Conservation (phyloP, 2,888 invertebrate genomes). For the Caenorhabditis panamensis region DNA sequence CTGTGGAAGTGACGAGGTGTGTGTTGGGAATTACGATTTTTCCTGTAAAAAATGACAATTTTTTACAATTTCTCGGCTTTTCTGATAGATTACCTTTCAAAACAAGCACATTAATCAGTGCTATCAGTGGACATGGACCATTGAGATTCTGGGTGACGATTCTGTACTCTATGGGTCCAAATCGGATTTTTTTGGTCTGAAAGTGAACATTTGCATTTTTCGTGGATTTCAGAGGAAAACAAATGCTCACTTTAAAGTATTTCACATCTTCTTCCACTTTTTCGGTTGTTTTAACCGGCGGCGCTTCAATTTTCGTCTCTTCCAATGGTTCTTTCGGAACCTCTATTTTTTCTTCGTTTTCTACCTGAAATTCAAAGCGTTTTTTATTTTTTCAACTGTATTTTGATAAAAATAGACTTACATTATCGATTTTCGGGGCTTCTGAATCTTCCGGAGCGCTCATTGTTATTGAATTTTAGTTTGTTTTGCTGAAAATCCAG, state of each 20-base stretch:
- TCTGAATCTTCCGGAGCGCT: not conserved
- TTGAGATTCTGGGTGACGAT: constrained; percentile 85
- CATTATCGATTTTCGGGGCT: constrained; percentile 8
- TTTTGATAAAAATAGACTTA: not conserved
- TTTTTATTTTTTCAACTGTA: not conserved
- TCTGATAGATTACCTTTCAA: no score
- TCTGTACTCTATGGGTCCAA: constrained; percentile 81
- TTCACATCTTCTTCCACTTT: not conserved
- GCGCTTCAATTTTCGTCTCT: not conserved
- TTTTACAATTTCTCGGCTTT: not conserved
- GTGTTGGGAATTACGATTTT: constrained; percentile 16
- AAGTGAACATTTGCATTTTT: constrained; percentile 21
- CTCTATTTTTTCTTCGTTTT: constrained; percentile 3
- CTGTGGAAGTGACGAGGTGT: not conserved
- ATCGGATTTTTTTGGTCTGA: constrained; percentile 84
- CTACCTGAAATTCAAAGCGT: not conserved
- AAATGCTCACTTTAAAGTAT: constrained; percentile 11
- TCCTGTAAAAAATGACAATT: constrained; percentile 24
- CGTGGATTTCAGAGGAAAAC: not conserved
- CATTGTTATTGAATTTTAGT: constrained; percentile 10
- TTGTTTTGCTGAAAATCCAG: not conserved
- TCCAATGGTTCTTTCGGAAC: not conserved
- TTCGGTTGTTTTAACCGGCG: not conserved
- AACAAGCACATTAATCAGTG: constrained; percentile 84
- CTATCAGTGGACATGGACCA: constrained; percentile 85